Evolutionary conservation across 2,888 invertebrate species (phyloP).

Genomic region (Mantis religiosa): DNA sequence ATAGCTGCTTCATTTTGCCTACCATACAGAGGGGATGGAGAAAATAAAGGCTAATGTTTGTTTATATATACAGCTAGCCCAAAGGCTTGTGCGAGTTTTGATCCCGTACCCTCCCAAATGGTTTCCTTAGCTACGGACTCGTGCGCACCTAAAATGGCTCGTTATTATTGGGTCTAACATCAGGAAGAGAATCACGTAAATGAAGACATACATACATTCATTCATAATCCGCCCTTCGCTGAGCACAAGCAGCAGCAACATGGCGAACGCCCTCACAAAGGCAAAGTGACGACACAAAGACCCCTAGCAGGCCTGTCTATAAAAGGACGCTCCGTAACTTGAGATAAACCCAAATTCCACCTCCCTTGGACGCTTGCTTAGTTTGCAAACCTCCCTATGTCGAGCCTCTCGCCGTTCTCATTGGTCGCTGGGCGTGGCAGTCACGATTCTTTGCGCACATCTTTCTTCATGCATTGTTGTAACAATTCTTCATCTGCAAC

Average conservation of each 20-base stretch:
- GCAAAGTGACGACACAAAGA: background rate
- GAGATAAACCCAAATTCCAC: constrained; percentile 22
- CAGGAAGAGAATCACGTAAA: background rate
- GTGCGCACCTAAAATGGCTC: background rate
- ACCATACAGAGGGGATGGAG: too few species aligned
- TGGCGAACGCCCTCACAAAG: background rate
- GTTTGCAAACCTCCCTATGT: background rate
- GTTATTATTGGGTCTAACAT: background rate
- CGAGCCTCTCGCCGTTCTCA: background rate
- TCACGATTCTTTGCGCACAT: background rate
- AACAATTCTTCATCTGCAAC: background rate
- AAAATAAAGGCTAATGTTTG: too few species aligned
- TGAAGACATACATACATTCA: background rate
- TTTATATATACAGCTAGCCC: too few species aligned
- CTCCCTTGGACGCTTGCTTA: background rate
- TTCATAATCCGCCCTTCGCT: background rate
- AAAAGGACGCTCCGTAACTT: constrained; percentile 31
- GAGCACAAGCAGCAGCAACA: background rate
- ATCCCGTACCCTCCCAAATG: background rate
- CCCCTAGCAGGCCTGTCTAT: constrained; percentile 28
- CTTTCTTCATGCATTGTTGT: background rate
- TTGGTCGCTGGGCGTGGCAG: background rate
- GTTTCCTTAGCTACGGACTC: background rate
- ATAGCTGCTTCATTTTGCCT: too few species aligned
- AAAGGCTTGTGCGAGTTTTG: too few species aligned